Conservation (phyloP, 2,113 vertebrate species). For the Meles meles region DNA sequence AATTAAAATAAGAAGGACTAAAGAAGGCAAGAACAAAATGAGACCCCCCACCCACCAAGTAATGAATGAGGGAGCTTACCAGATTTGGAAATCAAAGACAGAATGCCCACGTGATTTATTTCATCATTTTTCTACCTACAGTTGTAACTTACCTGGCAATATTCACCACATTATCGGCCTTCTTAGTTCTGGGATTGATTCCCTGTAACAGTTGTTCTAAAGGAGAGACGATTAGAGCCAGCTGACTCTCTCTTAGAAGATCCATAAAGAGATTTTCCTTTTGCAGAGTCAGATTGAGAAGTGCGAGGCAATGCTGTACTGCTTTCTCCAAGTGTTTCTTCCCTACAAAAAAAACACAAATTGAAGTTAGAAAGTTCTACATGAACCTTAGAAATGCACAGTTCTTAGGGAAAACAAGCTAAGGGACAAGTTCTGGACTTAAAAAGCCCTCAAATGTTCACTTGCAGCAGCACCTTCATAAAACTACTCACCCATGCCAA, state of each 20-base stretch:
- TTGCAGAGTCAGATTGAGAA: conserved; percentile 94
- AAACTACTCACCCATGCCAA: background rate
- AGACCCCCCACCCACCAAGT: background rate
- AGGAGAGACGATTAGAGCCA: conserved; percentile 92
- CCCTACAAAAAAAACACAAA: conserved; percentile 79
- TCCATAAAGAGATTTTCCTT: conserved; percentile 97
- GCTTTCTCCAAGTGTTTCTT: conserved; percentile 95
- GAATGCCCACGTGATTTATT: background rate
- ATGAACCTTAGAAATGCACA: background rate
- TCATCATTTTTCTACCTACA: background rate
- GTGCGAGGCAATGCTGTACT: conserved; percentile 92
- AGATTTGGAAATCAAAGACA: conserved; percentile 22
- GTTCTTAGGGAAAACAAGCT: conserved; percentile 6
- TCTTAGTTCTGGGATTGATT: conserved; percentile 93
- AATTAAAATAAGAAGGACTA: conserved; percentile 18
- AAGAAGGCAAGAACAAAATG: conserved; percentile 14
- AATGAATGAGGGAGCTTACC: background rate
- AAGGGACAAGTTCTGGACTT: background rate
- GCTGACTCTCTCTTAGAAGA: conserved; percentile 93
- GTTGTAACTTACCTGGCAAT: conserved; percentile 88
- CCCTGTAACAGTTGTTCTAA: conserved; percentile 96
- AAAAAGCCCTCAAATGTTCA: background rate
- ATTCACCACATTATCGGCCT: conserved; percentile 95
- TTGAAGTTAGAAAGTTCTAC: background rate
- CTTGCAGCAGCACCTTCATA: background rate